These are phyloP conservation scores for Panurus biarmicus DNA, from an alignment of 2,113 vertebrate genomes.

Conservation along the genomic window DNA sequence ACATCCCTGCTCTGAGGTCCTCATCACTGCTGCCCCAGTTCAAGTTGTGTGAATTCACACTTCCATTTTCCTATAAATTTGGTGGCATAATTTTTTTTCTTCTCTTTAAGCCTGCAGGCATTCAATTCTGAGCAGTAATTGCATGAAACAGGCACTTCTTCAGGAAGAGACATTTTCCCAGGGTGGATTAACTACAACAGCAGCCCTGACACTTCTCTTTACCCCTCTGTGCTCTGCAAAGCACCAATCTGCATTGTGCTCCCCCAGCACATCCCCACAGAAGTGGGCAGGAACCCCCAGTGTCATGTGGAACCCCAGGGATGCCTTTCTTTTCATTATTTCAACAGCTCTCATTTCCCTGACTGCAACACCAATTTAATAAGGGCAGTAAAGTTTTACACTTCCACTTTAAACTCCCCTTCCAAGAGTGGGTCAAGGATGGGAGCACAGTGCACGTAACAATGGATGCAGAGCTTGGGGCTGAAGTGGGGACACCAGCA, in stretches of 20 bases:
- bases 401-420: background rate
- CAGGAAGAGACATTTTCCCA: background rate
- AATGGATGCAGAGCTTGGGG: accelerated
- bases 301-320: accelerated
- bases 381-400: background rate
- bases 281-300: background rate
- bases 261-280: background rate
- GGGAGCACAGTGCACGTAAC: accelerated
- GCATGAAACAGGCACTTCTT: background rate
- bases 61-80: background rate
- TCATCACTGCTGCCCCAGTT: background rate
- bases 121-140: background rate
- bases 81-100: background rate
- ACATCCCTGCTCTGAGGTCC: accelerated
- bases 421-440: accelerated
- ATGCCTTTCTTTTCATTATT: background rate
- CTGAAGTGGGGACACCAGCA: background rate
- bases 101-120: background rate
- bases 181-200: background rate
- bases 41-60: background rate
- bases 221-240: background rate
- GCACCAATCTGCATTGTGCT: background rate
- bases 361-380: background rate
- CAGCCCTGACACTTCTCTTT: background rate
- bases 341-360: background rate